Base-by-base conservation (phyloP, 2,113 vertebrate genomes). In the Equus quagga region DNA sequence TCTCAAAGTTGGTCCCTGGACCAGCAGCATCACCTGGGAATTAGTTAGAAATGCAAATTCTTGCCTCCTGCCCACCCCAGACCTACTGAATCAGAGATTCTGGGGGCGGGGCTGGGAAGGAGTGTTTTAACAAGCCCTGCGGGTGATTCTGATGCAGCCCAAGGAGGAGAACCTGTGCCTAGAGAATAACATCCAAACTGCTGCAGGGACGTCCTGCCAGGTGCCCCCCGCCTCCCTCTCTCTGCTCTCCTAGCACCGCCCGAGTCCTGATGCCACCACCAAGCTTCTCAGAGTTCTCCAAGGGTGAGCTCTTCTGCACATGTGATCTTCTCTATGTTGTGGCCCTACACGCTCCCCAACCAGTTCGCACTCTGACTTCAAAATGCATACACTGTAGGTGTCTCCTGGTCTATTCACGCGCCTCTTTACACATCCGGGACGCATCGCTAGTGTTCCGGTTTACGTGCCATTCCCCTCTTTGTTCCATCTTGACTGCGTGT, bases 101-200 rank as follows among this genome's bases (percentile, higher is more conserved):
- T 8, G 26, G 51, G 5, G 21, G 0, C n/a, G 13, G 19, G 24
- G 6, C 6, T 36, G 3, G 0, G 56, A 6, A 67, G n/a, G 23
- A 54, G 56, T n/a, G 44, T 54, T 84, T 31, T 89, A 24, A 54
- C 28, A 62, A 60, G 31, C n/a, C 44, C 67, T 31, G 3, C 5
- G 3, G 36, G 8, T 54, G 21, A 86, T 28, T 31, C 33, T 33
- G 33, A 58, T 11, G 5, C 2, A 36, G 60, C 41, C 92, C 60
- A 31, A 36, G 19, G 23, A 79, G 18, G 28, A 18, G 49, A 31
- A 36, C 33, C 86, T 70, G n/a, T 69, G 28, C 62, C 81, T 60
- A 9, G 58, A 76, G 19, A 69, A 70, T 28, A 60, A 44, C 24
- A 28, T 79, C 46, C 69, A 15, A 33, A 28, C n/a, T 58, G 4